phyloP scores from a whole-genome alignment of 1,140 invertebrate species.

The Dendroctonus valens region DNA sequence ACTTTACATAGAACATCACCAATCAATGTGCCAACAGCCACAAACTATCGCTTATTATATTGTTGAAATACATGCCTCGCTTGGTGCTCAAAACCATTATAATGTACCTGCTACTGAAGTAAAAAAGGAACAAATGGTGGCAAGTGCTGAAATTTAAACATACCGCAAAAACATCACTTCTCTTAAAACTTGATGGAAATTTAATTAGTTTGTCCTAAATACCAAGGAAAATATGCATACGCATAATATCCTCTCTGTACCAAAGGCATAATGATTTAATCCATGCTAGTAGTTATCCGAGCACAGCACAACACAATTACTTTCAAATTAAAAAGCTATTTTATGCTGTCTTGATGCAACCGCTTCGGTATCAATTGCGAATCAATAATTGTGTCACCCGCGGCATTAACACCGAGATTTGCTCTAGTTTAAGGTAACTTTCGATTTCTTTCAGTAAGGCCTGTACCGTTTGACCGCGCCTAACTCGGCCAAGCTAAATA shows the following conservation, averaged over 20 bases:
- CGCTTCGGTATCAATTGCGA: slow-evolving; percentile 31
- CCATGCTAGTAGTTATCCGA: slow-evolving; percentile 6
- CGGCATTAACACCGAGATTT: slow-evolving; percentile 36
- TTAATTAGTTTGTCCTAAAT: slow-evolving; percentile 1
- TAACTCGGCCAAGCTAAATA: slow-evolving; percentile 13
- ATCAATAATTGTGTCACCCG: slow-evolving; percentile 34
- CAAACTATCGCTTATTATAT: no score
- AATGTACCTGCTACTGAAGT: no score
- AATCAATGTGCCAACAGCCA: no score
- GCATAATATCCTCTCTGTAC: not conserved
- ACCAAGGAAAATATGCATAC: slow-evolving; percentile 4
- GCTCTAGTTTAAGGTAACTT: slow-evolving; percentile 44
- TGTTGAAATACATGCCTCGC: no score
- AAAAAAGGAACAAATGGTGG: no score
- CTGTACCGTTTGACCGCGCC: slow-evolving; percentile 17
- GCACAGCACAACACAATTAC: slow-evolving; percentile 16
- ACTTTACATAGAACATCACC: no score
- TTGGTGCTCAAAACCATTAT: no score
- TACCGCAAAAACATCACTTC: no score
- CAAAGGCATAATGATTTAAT: slow-evolving; percentile 7
- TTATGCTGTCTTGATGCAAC: slow-evolving; percentile 26
- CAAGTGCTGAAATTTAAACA: no score
- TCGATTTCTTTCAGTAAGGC: slow-evolving; percentile 40
- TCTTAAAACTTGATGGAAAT: no score
- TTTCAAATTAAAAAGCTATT: slow-evolving; percentile 34